phyloP scores from a whole-genome alignment of 2,113 vertebrate genomes.

The Myotis yumanensis region DNA sequence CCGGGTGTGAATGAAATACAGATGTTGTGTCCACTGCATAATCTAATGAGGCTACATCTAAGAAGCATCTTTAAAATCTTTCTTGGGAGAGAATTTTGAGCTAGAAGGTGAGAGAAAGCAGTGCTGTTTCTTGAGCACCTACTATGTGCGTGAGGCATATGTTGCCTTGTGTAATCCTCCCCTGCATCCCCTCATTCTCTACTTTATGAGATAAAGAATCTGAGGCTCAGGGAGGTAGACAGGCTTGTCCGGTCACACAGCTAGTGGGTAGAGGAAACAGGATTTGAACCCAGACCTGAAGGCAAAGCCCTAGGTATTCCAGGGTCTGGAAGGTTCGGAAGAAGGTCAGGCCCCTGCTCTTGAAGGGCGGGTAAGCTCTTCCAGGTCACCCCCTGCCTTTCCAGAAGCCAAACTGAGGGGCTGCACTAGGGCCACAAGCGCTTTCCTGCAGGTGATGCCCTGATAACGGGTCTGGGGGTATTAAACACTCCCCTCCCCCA shows the following conservation, averaged over 20 bases:
- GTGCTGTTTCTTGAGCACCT: neutral
- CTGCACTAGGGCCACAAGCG: neutral
- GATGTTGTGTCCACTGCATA: rapidly evolving
- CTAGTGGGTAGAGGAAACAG: neutral
- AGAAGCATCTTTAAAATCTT: neutral
- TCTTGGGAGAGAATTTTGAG: neutral
- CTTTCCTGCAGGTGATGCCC: neutral
- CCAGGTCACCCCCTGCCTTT: neutral
- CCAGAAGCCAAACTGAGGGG: neutral
- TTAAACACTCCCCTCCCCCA: slow-evolving; percentile 67
- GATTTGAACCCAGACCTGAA: neutral
- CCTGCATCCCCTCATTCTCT: neutral
- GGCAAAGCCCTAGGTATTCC: neutral
- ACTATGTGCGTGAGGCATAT: rapidly evolving
- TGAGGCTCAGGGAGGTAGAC: neutral
- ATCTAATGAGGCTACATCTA: neutral
- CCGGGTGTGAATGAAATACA: neutral
- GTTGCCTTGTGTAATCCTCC: neutral
- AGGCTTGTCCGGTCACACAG: neutral
- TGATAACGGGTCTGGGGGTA: slow-evolving; percentile 32
- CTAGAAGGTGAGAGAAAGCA: neutral
- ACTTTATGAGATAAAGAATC: neutral
- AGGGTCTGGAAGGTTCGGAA: neutral
- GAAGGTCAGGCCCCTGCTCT: no score
- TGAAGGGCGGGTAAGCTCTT: neutral